Conservation (phyloP, 2,113 vertebrate species). For the Pitta sordida region DNA sequence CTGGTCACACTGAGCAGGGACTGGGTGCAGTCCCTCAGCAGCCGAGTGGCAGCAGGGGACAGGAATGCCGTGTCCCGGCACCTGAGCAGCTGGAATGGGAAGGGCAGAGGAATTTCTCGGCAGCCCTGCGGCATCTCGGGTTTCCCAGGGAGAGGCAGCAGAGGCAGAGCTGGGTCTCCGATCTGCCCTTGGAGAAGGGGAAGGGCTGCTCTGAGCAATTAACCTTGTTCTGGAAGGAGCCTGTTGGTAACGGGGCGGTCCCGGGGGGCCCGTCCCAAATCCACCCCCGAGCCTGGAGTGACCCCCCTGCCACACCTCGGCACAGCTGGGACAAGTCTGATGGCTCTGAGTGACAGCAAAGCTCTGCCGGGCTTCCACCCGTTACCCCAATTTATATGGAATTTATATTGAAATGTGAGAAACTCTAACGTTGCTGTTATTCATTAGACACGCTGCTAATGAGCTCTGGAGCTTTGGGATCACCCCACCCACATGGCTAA, state of each 20-base stretch:
- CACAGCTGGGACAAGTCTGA: background rate
- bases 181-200: background rate
- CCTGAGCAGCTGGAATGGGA: background rate
- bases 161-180: background rate
- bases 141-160: accelerated
- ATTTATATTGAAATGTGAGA: accelerated
- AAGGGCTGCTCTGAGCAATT: background rate
- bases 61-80: background rate
- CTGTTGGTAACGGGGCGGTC: accelerated
- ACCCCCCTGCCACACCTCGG: accelerated
- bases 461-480: background rate
- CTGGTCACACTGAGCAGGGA: accelerated
- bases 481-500: accelerated
- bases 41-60: background rate
- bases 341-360: background rate
- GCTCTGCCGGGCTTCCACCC: background rate
- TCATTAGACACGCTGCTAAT: accelerated
- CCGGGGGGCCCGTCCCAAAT: background rate
- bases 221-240: background rate
- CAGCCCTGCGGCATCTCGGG: background rate
- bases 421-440: accelerated
- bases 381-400: accelerated
- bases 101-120: background rate
- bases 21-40: too few species aligned
- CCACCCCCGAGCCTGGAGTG: accelerated